Evolutionary conservation across 2,113 vertebrate genomes (phyloP).

Genomic region (Columba livia): DNA sequence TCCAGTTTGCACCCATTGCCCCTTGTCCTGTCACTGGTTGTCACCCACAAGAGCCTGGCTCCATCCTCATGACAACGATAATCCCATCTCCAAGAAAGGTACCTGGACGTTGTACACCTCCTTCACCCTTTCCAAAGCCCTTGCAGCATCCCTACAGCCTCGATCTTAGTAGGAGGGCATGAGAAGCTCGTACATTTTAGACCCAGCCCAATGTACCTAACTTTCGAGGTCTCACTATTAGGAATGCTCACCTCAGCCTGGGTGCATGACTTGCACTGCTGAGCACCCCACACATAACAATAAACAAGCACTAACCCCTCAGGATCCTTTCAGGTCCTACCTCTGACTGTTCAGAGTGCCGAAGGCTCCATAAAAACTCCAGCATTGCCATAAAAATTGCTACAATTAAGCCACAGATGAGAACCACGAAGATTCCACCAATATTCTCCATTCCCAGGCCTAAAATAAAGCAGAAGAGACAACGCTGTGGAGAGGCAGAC

Average conservation of each 20-base stretch:
- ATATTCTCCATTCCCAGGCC: constrained; percentile 99
- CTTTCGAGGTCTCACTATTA: not conserved
- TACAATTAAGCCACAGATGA: constrained; percentile 96
- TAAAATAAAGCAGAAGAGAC: constrained; percentile 60
- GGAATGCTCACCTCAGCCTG: not conserved
- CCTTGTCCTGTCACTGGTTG: no score
- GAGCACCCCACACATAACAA: not conserved
- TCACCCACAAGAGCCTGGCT: no score
- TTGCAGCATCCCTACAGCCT: not conserved
- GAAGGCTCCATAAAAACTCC: constrained; percentile 97
- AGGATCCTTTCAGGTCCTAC: constrained; percentile 75
- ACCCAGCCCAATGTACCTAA: not conserved
- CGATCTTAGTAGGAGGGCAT: rapidly evolving
- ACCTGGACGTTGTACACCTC: no score
- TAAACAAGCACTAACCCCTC: not conserved
- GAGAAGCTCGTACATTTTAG: not conserved
- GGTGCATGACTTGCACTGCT: not conserved
- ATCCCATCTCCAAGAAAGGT: no score
- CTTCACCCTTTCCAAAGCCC: not conserved
- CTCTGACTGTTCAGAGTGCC: constrained; percentile 90
- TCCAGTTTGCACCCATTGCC: no score
- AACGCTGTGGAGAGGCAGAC: not conserved
- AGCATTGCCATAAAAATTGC: constrained; percentile 98
- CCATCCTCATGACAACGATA: no score
- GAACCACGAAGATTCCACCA: constrained; percentile 97